Base-by-base conservation (phyloP, 2,113 vertebrate genomes). In the Rhombomys opimus region DNA sequence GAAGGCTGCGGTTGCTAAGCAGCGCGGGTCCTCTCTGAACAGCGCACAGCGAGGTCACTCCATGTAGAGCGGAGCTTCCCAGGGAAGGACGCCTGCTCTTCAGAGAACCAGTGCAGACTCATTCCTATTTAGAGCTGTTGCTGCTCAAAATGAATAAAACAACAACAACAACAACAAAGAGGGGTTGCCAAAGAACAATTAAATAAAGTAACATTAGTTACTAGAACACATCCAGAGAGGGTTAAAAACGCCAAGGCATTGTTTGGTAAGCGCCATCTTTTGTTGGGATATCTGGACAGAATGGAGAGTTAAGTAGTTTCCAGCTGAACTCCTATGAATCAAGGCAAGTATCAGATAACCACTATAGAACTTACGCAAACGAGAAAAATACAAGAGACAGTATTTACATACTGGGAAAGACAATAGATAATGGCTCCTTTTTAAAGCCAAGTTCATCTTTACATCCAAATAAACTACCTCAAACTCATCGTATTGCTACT, bases 1-100 rank as follows among this genome's bases (percentile, higher is more conserved):
- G 94, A 91, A 84, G 30, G 7, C 1, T 95, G 50, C 61, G 6
- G 4, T 95, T 98, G 90, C 95, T 96, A 96, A 96, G 97, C 89
- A 98, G 90, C 95, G 77, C 85, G 38, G 73, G 10, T 80, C 65
- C 27, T 94, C 70, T 91, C 27, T 27, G 38, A 93, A 41, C 20
- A 38, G 32, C 1, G 59, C 2, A 6, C 30, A 23, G 46, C 87
- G 89, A 93, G 96, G 95, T 91, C 92, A 65, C 20, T 86, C 32
- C 15, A 10, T 70, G 65, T 63, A 93, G 50, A 25, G 41, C 85
- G 46, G 23, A 54, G 82, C n/a, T 65, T 87, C 87, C 30, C 5
- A 76, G 73, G 35, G 52, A 93, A 89, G 82, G 89, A 89, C 89
- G 67, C 61, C 63, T 50, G 13, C 9, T 7, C 25, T 78, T 86